Base-by-base conservation (phyloP, 2,113 vertebrate species). In the Ranitomeya imitator region DNA sequence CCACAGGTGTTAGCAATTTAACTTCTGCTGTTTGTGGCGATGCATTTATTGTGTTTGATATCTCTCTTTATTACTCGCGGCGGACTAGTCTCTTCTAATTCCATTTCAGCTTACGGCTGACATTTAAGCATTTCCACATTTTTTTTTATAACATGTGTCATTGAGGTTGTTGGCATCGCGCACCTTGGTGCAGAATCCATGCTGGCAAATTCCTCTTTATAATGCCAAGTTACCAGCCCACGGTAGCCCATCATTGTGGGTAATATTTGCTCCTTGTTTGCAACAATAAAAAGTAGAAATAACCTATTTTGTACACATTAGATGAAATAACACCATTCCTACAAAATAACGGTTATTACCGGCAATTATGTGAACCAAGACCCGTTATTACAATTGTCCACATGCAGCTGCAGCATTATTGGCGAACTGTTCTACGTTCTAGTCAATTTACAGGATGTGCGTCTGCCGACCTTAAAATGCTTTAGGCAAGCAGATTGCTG, bases 1-100 rank as follows among this genome's bases (percentile, higher is more conserved):
- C 51, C 52, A 86, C n/a, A 85, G 76, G 55, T 88, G 90, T 63
- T 90, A 81, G 15, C 12, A 86, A 76, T 37, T 89, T 65, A 86
- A 2, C 26, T 89, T n/a, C 21, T 2, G 9, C 85, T 59, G 81
- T 85, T 77, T 85, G 74, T 59, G 63, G 61, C 23, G 8, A 37
- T 65, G 18, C 45, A 74, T 69, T 65, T 85, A 78, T 79, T 85
- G 69, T 57, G 81, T 59, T 83, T 89, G 87, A 85, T 78, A 79
- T 79, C 21, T 60, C 59, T 74, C 15, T 79, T 89, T 89, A 85
- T 79, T 85, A 51, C 80, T 37, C 11, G 9, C 21, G 16, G 61
- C 83, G 16, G 67, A 60, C 51, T n/a, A 83, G 63, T 73, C 67
- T 31, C 12, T 37, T 71, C 52, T 60, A 61, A 88, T 82, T 71